A percentile compares a stretch with the other conserved stretches of the same genome.
Conservation (phyloP, 2,113 vertebrate species). For the Macrotis lagotis region DNA sequence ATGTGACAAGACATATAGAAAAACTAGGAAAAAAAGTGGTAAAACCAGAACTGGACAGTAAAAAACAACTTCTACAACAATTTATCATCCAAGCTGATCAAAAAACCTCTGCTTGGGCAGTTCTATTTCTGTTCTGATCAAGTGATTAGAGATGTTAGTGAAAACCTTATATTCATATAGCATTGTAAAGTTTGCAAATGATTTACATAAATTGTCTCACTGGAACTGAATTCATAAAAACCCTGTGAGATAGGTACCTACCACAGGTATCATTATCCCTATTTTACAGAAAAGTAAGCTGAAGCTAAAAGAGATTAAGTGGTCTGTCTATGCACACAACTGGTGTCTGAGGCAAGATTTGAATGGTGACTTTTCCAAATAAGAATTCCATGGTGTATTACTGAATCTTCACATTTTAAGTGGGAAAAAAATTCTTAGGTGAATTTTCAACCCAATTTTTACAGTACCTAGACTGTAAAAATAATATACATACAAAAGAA, state of each 20-base stretch:
- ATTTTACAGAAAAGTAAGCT: not conserved
- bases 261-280: not conserved
- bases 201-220: not conserved
- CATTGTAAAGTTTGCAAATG: not conserved
- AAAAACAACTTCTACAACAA: not conserved
- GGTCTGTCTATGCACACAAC: not conserved
- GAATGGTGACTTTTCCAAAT: not conserved
- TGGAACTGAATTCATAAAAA: not conserved
- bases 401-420: not conserved
- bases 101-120: not conserved
- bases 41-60: not conserved
- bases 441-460: not conserved
- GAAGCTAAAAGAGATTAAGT: not conserved
- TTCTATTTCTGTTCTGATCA: not conserved
- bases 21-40: not conserved
- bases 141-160: not conserved
- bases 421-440: not conserved
- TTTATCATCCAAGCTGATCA: not conserved
- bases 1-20: not conserved
- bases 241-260: not conserved
- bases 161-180: not conserved
- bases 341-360: not conserved
- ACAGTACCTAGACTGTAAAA: not conserved
- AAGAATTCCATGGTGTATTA: not conserved
- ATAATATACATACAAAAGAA: not conserved